Conservation (phyloP, 2,113 vertebrate genomes). For the Eidolon helvum region DNA sequence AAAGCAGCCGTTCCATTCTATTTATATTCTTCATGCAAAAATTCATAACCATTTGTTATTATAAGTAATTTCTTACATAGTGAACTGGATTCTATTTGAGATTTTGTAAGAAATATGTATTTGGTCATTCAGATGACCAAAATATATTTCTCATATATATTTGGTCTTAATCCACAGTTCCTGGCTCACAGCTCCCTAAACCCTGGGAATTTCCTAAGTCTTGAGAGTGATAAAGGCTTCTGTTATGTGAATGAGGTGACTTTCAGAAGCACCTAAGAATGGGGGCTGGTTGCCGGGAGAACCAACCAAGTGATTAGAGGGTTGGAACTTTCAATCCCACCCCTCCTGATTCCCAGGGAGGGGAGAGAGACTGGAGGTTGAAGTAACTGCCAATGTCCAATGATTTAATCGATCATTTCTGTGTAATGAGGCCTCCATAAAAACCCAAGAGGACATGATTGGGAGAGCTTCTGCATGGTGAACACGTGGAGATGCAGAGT, state of each 20-base stretch:
- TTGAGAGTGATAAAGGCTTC: background rate
- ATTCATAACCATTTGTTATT: background rate
- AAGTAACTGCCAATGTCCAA: background rate
- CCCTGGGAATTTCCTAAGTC: background rate
- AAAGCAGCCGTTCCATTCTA: background rate
- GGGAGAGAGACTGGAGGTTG: background rate
- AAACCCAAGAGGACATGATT: background rate
- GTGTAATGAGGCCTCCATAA: background rate
- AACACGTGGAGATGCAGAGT: background rate
- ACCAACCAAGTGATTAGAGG: background rate
- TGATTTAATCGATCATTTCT: background rate
- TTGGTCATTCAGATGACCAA: background rate
- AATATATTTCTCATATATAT: background rate
- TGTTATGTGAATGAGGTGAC: background rate
- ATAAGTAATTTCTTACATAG: background rate
- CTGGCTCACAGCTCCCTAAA: background rate
- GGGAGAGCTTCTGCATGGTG: background rate
- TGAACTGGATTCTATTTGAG: background rate
- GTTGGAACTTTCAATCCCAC: background rate
- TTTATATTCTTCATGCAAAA: background rate
- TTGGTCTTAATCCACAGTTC: background rate
- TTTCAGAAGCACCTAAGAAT: too few species aligned
- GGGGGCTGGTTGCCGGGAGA: background rate
- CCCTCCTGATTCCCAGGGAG: background rate
- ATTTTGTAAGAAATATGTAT: background rate